Percentiles rank a stretch among this genome's conserved stretches.
phyloP scores from a whole-genome alignment of 2,797 vertebrate species.

The Lerista edwardsae region DNA sequence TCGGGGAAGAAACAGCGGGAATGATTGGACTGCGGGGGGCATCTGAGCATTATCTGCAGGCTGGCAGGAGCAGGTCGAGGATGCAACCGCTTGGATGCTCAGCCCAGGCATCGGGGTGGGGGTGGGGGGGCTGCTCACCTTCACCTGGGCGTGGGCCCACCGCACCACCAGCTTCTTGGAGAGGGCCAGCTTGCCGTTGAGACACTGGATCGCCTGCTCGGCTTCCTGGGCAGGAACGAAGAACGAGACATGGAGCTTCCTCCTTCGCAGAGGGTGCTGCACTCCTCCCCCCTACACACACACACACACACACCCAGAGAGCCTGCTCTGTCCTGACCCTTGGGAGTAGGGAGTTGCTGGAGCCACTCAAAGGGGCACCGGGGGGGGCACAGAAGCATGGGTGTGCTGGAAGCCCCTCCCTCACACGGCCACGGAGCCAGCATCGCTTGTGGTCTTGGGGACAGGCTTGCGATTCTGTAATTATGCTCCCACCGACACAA shows the following conservation, averaged over 20 bases:
- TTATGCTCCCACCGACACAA: too few relatives aligned
- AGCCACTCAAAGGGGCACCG: too few relatives aligned
- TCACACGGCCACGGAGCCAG: too few relatives aligned
- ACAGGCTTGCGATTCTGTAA: too few relatives aligned
- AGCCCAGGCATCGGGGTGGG: not conserved
- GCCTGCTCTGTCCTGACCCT: too few relatives aligned
- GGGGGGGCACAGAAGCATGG: not conserved
- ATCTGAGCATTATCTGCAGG: too few relatives aligned
- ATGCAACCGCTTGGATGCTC: not conserved
- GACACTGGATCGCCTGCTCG: constrained; percentile 93
- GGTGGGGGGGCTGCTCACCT: constrained; percentile 77
- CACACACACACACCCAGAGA: too few relatives aligned
- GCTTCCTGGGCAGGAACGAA: constrained; percentile 85
- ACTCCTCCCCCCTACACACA: too few relatives aligned
- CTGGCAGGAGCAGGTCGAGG: not conserved
- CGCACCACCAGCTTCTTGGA: constrained; percentile 97
- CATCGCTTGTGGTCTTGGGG: too few relatives aligned
- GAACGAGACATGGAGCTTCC: constrained; percentile 31
- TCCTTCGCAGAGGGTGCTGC: too few relatives aligned
- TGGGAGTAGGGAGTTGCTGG: too few relatives aligned
- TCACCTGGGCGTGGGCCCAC: constrained; percentile 94
- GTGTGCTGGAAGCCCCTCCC: not conserved
- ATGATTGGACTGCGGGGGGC: not conserved
- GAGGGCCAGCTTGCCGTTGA: constrained; percentile 96
- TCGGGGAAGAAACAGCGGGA: constrained; percentile 42